These are phyloP conservation scores for Sarcophaga carnaria DNA, from an alignment of 2,888 invertebrate species.

Conservation along the genomic window DNA sequence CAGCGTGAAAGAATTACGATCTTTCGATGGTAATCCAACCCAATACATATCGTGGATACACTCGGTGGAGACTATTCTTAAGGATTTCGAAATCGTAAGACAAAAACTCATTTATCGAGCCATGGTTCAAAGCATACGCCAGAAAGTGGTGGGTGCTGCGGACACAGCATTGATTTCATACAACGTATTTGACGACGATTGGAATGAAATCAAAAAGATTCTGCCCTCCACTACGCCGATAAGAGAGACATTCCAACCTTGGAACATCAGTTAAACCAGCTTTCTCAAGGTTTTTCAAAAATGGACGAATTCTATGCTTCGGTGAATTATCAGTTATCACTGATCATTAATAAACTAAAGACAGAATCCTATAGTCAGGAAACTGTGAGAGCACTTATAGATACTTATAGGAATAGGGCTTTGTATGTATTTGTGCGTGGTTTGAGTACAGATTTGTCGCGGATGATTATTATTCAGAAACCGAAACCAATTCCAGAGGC, in stretches of 20 bases:
- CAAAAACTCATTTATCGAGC: conserved; percentile 53
- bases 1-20: conserved; percentile 6
- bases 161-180: conserved; percentile 59
- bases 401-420: conserved; percentile 5
- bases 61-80: conserved; percentile 8
- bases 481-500: no score
- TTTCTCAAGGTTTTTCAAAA: conserved; percentile 58
- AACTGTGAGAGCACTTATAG: conserved; percentile 49
- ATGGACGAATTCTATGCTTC: conserved; percentile 66
- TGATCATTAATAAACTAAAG: conserved; percentile 68
- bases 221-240: conserved; percentile 68
- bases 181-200: conserved; percentile 56
- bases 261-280: conserved; percentile 67
- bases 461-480: no score
- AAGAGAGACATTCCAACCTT: conserved; percentile 68
- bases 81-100: conserved; percentile 46
- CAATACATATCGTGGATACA: conserved; percentile 23
- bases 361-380: conserved; percentile 58
- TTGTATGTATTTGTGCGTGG: no score
- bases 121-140: conserved; percentile 63
- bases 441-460: no score
- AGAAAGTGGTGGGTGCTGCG: conserved; percentile 60
- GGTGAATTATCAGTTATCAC: conserved; percentile 65
- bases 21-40: conserved; percentile 17
- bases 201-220: conserved; percentile 60